Evolutionary conservation across 2,888 invertebrate genomes (phyloP), one percentile per base, ranked within the genome.

Genomic region (Conomelus anceps): DNA sequence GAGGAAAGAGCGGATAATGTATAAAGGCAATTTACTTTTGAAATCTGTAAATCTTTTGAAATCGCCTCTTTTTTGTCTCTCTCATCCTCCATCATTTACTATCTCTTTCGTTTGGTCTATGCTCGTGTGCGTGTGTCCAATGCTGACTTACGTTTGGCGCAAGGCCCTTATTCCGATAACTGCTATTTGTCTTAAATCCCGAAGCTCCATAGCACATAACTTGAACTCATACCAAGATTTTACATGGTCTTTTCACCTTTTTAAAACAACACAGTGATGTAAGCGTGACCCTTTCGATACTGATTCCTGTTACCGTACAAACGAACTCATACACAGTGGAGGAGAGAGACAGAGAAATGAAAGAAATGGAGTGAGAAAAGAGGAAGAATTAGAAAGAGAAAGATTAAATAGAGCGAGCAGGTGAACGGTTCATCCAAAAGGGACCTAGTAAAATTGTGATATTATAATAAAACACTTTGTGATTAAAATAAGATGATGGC

Each of bases 401-500:
- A 85, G 84, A 84, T 85, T 26, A 84, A 20, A 23, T 63, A 63
- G 86, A 29, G 88, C n/a, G 23, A 24, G 88, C 63, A 23, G 23
- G 86, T 24, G 41, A 87, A 88, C 23, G 89, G 22, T 17, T 13
- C n/a, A 63, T 63, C n/a, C n/a, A n/a, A n/a, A n/a, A 88, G 84
- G 26, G 89, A 86, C n/a, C 88, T 84, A 23, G 85, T 24, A 11
- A 22, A 24, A 84, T 87, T n/a, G 88, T 87, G 90, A 90, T 89
- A 89, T n/a, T n/a, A n/a, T 87, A 90, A 88, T 90, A 89, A 90
- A 88, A 88, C n/a, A 63, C 4, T 63, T 63, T n/a, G 63, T n/a
- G 63, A 63, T n/a, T n/a, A 3, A 63, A 63, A 1, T 63, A n/a
- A 63, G 63, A 63, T 1, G n/a, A 3, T 26, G 26, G 11, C 6